A percentile compares a stretch with the other conserved stretches of the same genome.
phyloP scores from a whole-genome alignment of 2,888 invertebrate genomes.

The Amphipoea oculea region DNA sequence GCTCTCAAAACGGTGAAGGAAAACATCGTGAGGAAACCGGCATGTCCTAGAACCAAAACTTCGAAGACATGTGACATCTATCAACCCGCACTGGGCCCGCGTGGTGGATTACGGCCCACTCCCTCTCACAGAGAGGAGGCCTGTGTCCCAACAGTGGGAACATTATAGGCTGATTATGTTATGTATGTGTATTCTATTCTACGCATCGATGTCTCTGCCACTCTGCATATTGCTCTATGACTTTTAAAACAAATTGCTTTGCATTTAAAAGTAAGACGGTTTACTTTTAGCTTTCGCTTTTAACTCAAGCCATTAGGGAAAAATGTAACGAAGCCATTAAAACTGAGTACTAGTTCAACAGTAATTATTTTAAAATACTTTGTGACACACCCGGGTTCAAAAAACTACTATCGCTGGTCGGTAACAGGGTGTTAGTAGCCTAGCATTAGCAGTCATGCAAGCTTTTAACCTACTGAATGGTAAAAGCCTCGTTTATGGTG shows the following conservation, averaged over 20 bases:
- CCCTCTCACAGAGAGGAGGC: too few species aligned
- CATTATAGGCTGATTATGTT: too few species aligned
- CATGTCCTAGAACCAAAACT: too few species aligned
- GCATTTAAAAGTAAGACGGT: constrained; percentile 15
- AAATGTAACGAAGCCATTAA: constrained; percentile 50
- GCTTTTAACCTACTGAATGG: constrained; percentile 41
- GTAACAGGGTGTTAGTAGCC: not conserved
- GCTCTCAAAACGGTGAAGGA: too few species aligned
- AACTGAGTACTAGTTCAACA: constrained; percentile 7
- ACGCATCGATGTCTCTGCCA: not conserved
- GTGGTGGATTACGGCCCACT: too few species aligned
- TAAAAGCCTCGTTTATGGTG: constrained; percentile 24
- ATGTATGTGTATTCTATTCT: too few species aligned
- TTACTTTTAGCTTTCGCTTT: constrained; percentile 19
- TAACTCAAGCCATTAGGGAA: constrained; percentile 32
- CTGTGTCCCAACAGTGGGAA: too few species aligned
- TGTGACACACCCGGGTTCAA: constrained; percentile 19
- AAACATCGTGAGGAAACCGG: too few species aligned
- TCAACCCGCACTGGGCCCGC: too few species aligned
- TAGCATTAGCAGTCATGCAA: constrained; percentile 51
- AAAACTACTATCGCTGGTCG: constrained; percentile 20
- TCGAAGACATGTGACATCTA: too few species aligned
- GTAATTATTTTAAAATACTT: constrained; percentile 50
- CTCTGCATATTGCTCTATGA: not conserved
- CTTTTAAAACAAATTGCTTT: constrained; percentile 15